Conservation (phyloP, 2,113 vertebrate genomes). For the Dicaeum eximium region DNA sequence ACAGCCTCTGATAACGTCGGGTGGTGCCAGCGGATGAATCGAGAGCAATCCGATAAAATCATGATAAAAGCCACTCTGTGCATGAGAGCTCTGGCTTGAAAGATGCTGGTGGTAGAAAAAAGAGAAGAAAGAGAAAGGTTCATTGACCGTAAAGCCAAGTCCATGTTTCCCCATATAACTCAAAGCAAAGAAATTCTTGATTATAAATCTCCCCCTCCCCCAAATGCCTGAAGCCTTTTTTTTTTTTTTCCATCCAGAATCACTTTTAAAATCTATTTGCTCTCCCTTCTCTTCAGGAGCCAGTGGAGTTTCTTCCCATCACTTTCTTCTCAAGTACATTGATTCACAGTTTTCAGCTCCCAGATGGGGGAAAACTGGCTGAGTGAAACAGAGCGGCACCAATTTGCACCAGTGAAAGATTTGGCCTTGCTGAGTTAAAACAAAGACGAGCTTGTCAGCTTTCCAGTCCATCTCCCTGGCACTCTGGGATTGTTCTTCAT, state of each 20-base stretch:
- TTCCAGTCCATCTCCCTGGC: slow-evolving; percentile 57
- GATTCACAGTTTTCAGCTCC: not conserved
- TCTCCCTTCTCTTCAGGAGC: not conserved
- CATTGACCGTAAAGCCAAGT: not conserved
- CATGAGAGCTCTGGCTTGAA: not conserved
- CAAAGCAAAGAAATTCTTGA: not conserved
- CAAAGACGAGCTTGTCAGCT: slow-evolving; percentile 60
- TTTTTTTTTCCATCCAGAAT: not conserved
- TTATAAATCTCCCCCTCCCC: not conserved
- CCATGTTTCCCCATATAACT: not conserved
- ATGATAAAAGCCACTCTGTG: not conserved
- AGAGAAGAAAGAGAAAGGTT: not conserved
- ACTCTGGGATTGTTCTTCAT: slow-evolving; percentile 32
- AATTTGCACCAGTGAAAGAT: slow-evolving; percentile 48
- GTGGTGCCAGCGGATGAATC: not conserved
- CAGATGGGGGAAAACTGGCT: slow-evolving; percentile 5
- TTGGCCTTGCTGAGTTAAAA: slow-evolving; percentile 44
- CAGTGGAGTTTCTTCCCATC: not conserved
- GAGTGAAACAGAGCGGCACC: slow-evolving; percentile 58
- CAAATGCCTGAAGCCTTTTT: not conserved
- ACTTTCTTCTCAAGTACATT: not conserved
- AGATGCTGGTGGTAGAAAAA: slow-evolving; percentile 21
- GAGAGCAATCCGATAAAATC: not conserved
- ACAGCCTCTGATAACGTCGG: not conserved
- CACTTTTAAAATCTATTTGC: not conserved